Conservation (phyloP, 2,113 vertebrate species). For the Heptranchias perlo region DNA sequence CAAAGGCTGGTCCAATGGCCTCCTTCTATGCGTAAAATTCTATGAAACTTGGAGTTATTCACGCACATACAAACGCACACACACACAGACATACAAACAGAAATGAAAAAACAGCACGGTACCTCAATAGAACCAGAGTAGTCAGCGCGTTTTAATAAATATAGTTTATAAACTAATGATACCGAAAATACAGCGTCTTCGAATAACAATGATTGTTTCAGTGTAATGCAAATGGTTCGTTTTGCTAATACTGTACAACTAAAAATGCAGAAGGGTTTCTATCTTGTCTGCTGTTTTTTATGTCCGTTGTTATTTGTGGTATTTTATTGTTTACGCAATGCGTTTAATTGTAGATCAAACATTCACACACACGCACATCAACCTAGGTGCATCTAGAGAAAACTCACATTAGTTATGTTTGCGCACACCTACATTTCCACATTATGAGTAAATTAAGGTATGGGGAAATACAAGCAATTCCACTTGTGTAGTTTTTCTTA, state of each 20-base stretch:
- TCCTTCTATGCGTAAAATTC: background rate
- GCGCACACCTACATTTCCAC: background rate
- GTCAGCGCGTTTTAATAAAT: background rate
- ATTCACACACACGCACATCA: no score
- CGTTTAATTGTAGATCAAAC: background rate
- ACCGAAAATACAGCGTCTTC: background rate
- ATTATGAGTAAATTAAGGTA: background rate
- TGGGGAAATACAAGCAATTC: background rate
- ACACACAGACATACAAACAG: background rate
- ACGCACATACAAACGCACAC: background rate
- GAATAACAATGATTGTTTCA: background rate
- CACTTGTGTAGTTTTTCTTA: background rate
- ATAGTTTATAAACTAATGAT: background rate
- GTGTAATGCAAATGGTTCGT: background rate
- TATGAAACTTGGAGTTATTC: background rate
- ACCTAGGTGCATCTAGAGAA: no score
- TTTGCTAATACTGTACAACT: background rate
- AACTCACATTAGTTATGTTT: background rate
- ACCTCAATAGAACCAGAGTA: background rate
- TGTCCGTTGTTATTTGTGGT: background rate
- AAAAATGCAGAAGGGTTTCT: background rate
- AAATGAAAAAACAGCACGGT: background rate
- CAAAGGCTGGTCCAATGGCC: background rate
- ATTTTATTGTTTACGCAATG: background rate
- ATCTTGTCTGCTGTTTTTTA: background rate